Conservation (phyloP, 2,797 vertebrate species). For the Oreochromis grahami region DNA sequence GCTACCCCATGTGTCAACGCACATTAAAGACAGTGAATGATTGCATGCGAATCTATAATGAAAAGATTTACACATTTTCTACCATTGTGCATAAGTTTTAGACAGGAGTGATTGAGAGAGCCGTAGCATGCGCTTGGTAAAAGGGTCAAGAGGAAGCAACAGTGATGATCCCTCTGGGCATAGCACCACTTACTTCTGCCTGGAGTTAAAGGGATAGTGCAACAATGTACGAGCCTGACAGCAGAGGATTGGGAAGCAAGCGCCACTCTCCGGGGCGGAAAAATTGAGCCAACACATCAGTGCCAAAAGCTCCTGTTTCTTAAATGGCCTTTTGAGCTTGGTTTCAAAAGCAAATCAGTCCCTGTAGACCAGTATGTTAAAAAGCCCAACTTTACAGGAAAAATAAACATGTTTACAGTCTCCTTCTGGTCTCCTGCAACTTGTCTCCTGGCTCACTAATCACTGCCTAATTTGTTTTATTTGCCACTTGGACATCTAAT, state of each 20-base stretch:
- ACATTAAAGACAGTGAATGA: neutral
- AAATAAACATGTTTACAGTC: neutral
- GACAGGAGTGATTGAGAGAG: neutral
- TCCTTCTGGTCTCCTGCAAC: neutral
- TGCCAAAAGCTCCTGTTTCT: neutral
- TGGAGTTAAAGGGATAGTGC: slow-evolving; percentile 32
- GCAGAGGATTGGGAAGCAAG: slow-evolving; percentile 13
- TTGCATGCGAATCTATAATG: neutral
- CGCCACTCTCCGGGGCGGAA: neutral
- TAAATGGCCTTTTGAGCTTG: neutral
- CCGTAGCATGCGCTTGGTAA: neutral
- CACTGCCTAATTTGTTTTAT: slow-evolving; percentile 25
- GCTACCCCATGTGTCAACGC: neutral
- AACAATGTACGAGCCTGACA: slow-evolving; percentile 38
- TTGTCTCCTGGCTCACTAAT: neutral
- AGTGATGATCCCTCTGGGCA: neutral
- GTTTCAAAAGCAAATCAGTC: neutral
- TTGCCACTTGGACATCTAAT: slow-evolving; percentile 2
- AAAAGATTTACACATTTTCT: too few relatives aligned
- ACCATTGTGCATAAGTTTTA: too few relatives aligned
- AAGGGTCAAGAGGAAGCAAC: slow-evolving; percentile 31
- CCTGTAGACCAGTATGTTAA: neutral
- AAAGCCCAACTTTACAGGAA: neutral
- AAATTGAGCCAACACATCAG: neutral
- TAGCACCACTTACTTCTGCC: slow-evolving; percentile 9